phyloP scores from a whole-genome alignment of 2,888 invertebrate species.

The Scaptomyza caliginosa region DNA sequence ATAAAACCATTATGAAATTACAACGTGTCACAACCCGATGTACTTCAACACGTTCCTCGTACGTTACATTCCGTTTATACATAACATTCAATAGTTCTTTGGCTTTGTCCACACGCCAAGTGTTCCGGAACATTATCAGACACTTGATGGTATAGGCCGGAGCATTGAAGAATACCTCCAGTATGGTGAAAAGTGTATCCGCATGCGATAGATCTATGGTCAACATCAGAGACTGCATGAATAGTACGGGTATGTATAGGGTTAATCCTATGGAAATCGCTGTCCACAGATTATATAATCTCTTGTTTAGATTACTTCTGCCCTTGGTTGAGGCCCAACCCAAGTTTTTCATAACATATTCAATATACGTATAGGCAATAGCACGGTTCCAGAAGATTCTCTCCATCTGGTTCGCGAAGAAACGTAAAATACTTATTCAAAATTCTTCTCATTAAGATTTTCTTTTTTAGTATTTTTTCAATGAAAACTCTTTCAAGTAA shows the following conservation, averaged over 20 bases:
- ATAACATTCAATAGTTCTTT: conserved; percentile 21
- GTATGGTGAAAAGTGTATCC: conserved; percentile 5
- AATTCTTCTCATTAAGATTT: neutral
- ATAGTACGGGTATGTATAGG: conserved; percentile 12
- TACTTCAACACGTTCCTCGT: conserved; percentile 6
- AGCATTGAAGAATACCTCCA: conserved; percentile 30
- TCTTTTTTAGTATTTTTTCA: too few relatives aligned
- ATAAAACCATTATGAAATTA: conserved; percentile 2
- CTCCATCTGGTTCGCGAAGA: neutral
- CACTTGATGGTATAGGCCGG: conserved; percentile 22
- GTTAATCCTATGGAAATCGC: neutral
- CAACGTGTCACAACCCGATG: conserved; percentile 18
- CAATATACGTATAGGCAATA: conserved; percentile 20
- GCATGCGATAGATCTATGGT: conserved; percentile 12
- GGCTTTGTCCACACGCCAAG: conserved; percentile 22
- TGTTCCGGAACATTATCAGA: conserved; percentile 10
- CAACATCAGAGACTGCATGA: conserved; percentile 17
- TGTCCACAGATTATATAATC: conserved; percentile 6
- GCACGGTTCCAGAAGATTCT: conserved; percentile 6
- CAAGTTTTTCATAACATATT: conserved; percentile 17
- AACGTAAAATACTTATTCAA: neutral
- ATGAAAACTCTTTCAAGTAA: neutral
- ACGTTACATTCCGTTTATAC: conserved; percentile 5
- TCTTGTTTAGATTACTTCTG: neutral
- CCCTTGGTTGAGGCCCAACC: conserved; percentile 4